Percentiles rank a stretch among this genome's conserved stretches.
Conservation (phyloP, 2,888 invertebrate genomes). For the Pseudococcus jackbeardsleyi region DNA sequence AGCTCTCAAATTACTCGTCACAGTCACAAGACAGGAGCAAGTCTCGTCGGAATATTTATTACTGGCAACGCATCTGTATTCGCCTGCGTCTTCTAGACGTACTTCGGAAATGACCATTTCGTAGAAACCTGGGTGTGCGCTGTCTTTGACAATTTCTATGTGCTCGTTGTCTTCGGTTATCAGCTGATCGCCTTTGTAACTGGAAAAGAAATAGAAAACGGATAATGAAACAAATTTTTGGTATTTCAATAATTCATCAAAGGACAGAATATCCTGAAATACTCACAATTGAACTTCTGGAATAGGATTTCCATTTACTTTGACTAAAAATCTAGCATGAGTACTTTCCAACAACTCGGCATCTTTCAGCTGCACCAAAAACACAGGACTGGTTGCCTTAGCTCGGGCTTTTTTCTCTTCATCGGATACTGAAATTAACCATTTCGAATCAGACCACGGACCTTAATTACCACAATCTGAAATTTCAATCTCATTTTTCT, state of each 20-base stretch:
- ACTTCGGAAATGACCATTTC: slow-evolving; percentile 90
- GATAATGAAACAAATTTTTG: not conserved
- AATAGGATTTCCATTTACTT: slow-evolving; percentile 88
- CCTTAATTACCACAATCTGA: not conserved
- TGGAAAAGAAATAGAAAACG: slow-evolving; percentile 69
- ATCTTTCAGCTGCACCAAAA: slow-evolving; percentile 87
- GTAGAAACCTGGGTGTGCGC: slow-evolving; percentile 86
- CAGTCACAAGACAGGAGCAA: slow-evolving; percentile 83
- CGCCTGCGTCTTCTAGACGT: slow-evolving; percentile 81
- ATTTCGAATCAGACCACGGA: not conserved
- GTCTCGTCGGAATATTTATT: slow-evolving; percentile 85
- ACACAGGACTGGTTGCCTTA: slow-evolving; percentile 83
- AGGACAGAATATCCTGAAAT: not conserved
- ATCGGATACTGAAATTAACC: slow-evolving; percentile 74
- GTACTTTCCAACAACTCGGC: slow-evolving; percentile 90
- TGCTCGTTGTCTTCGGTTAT: slow-evolving; percentile 79
- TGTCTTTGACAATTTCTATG: slow-evolving; percentile 80
- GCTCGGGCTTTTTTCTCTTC: slow-evolving; percentile 80
- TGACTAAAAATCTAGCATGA: slow-evolving; percentile 88
- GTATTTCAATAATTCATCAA: no score
- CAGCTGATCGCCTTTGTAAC: slow-evolving; percentile 85
- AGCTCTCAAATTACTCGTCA: slow-evolving; percentile 75
- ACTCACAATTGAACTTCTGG: slow-evolving; percentile 93
- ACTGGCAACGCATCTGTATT: slow-evolving; percentile 85
- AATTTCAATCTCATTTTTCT: slow-evolving; percentile 70